These are phyloP conservation scores for Protobothrops mucrosquamatus DNA, from an alignment of 2,113 vertebrate genomes.

Conservation along the genomic window DNA sequence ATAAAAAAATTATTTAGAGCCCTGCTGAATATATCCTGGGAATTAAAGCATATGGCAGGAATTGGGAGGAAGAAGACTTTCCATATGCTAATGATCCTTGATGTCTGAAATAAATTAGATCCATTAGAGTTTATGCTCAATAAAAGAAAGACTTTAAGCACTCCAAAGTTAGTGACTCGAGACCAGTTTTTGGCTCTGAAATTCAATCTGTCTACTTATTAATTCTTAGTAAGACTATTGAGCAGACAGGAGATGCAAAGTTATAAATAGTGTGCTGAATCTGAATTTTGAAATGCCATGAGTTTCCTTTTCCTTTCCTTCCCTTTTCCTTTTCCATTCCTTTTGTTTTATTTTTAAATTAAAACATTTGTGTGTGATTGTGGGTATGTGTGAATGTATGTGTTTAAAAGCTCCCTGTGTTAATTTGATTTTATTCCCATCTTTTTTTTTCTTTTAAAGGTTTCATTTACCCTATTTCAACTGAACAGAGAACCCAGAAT, in stretches of 20 bases:
- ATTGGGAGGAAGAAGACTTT: slow-evolving; percentile 72
- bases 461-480: slow-evolving; percentile 97
- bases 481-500: slow-evolving; percentile 90
- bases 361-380: slow-evolving; percentile 72
- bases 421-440: slow-evolving; percentile 80
- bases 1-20: slow-evolving; percentile 69
- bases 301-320: slow-evolving; percentile 59
- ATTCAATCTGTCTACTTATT: slow-evolving; percentile 81
- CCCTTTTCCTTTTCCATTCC: not conserved
- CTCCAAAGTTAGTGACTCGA: slow-evolving; percentile 83
- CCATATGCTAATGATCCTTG: slow-evolving; percentile 79
- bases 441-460: slow-evolving; percentile 88
- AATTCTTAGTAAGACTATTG: slow-evolving; percentile 78
- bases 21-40: slow-evolving; percentile 67
- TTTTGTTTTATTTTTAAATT: slow-evolving; percentile 45
- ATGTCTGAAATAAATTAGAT: slow-evolving; percentile 80
- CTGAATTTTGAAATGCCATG: slow-evolving; percentile 68
- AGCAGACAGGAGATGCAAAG: slow-evolving; percentile 76
- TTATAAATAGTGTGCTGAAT: slow-evolving; percentile 62
- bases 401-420: slow-evolving; percentile 65
- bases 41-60: slow-evolving; percentile 77
- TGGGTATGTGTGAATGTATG: slow-evolving; percentile 69
- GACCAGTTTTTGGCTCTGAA: slow-evolving; percentile 82
- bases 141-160: slow-evolving; percentile 83
- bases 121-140: slow-evolving; percentile 84